phyloP scores from a whole-genome alignment of 2,113 vertebrate genomes.

The Caranx ignobilis region DNA sequence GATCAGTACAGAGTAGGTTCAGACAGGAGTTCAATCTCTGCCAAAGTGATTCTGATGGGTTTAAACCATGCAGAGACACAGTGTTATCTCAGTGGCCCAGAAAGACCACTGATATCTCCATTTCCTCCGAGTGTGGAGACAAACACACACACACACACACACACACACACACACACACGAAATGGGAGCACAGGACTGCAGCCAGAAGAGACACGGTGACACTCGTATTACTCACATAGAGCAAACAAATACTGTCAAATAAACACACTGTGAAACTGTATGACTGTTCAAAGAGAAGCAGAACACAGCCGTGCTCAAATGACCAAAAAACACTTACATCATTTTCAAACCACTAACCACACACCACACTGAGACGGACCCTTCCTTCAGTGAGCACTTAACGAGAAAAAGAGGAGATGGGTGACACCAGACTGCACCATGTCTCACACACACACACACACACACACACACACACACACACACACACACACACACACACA shows the following conservation, averaged over 20 bases:
- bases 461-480: not conserved
- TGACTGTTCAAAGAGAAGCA: not conserved
- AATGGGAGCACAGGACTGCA: not conserved
- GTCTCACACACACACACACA: not conserved
- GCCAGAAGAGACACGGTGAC: not conserved
- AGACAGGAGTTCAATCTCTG: constrained; percentile 2
- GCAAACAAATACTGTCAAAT: not conserved
- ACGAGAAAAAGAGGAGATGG: not conserved
- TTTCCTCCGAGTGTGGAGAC: not conserved
- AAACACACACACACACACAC: not conserved
- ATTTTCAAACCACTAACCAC: no score
- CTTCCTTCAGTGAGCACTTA: not conserved
- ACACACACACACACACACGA: not conserved
- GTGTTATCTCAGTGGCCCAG: constrained; percentile 33
- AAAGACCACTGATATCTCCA: constrained; percentile 31
- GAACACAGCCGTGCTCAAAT: not conserved
- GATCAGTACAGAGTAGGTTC: constrained; percentile 10
- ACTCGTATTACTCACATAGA: not conserved
- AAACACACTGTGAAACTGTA: not conserved
- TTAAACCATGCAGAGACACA: constrained; percentile 28
- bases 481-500: not conserved
- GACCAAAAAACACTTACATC: no score
- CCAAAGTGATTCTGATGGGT: constrained; percentile 15
- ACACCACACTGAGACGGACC: not conserved
- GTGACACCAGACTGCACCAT: not conserved